Evolutionary conservation across 2,888 invertebrate genomes (phyloP).

Genomic region (Girardia tigrina): DNA sequence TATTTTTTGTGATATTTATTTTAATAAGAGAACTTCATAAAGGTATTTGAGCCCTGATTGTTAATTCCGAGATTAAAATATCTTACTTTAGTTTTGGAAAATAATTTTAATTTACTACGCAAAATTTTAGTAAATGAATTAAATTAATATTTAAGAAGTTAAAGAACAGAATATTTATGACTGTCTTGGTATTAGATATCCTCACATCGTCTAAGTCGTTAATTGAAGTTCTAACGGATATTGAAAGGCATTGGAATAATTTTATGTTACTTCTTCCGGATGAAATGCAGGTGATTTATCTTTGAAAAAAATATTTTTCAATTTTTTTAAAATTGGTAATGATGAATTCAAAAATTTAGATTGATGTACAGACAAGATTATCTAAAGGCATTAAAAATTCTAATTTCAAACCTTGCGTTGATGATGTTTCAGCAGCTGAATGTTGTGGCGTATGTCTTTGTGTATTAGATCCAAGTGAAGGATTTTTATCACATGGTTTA

Average conservation of each 20-base stretch:
- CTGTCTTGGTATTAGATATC: conserved; percentile 16
- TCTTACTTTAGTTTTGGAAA: too few relatives aligned
- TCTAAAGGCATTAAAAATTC: background rate
- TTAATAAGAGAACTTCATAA: too few relatives aligned
- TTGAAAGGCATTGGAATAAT: conserved; percentile 10
- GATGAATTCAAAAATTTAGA: background rate
- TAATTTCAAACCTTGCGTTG: background rate
- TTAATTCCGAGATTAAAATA: too few relatives aligned
- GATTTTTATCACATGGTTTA: conserved; percentile 4
- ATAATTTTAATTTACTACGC: too few relatives aligned
- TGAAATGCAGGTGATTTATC: conserved; percentile 10
- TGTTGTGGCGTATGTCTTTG: conserved; percentile 2
- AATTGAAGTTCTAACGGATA: background rate
- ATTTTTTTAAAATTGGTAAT: background rate
- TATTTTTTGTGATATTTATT: too few relatives aligned
- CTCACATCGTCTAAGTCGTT: background rate
- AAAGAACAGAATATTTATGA: too few relatives aligned
- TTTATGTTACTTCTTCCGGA: background rate
- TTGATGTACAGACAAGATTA: background rate
- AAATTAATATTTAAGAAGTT: too few relatives aligned
- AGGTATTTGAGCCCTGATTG: too few relatives aligned
- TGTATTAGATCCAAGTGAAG: background rate
- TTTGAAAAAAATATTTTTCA: too few relatives aligned
- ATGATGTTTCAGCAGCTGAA: background rate
- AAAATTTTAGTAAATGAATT: too few relatives aligned